Percentiles rank a stretch among this genome's conserved stretches.
Conservation (phyloP, 1,140 invertebrate species). For the Condylostylus longicornis region DNA sequence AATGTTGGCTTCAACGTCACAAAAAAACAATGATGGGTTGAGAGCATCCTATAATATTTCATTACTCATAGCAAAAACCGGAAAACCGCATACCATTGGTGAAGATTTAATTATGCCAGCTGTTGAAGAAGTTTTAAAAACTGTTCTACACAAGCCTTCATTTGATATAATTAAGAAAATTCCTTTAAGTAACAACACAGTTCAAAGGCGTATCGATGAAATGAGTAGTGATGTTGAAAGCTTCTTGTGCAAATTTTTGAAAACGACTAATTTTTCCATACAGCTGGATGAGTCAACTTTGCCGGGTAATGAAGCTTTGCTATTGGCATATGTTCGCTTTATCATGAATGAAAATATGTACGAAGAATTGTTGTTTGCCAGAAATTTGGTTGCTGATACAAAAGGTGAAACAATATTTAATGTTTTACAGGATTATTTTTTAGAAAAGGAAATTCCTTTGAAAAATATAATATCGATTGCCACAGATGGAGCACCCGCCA, state of each 20-base stretch:
- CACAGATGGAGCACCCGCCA: conserved; percentile 16
- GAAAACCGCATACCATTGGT: conserved; percentile 27
- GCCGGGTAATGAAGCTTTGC: conserved; percentile 29
- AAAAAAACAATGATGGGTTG: conserved; percentile 25
- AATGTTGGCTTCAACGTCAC: no score
- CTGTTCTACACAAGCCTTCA: conserved; percentile 22
- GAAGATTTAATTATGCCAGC: conserved; percentile 29
- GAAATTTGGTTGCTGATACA: no score
- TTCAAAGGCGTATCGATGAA: conserved; percentile 30
- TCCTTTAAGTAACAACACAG: conserved; percentile 29
- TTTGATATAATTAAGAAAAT: conserved; percentile 26
- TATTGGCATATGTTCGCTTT: no score
- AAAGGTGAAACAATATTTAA: no score
- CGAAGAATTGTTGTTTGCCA: no score
- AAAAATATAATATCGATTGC: conserved; percentile 19
- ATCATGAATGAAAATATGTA: no score
- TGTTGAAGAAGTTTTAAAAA: conserved; percentile 21
- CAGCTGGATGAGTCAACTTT: conserved; percentile 31
- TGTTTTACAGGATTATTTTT: no score
- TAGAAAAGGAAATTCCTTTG: conserved; percentile 17
- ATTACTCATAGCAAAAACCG: conserved; percentile 26
- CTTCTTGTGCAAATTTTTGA: conserved; percentile 21
- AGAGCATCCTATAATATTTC: conserved; percentile 30
- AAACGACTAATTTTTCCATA: conserved; percentile 25
- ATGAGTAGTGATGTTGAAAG: conserved; percentile 27